phyloP scores from a whole-genome alignment of 1,140 invertebrate species.

The Rhopalosiphum maidis region DNA sequence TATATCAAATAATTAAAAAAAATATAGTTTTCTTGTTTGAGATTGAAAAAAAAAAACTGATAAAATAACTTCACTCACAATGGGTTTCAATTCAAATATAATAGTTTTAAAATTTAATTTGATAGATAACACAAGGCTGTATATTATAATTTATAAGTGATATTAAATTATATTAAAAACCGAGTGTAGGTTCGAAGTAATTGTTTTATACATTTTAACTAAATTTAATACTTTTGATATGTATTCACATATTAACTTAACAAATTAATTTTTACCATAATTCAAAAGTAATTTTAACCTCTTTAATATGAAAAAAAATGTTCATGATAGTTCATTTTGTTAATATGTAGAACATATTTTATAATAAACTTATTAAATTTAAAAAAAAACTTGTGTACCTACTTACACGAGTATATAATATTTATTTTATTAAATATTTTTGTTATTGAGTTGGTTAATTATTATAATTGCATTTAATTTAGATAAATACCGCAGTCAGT shows the following conservation, averaged over 20 bases:
- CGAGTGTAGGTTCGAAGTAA: neutral
- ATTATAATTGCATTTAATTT: constrained; percentile 59
- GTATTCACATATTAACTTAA: neutral
- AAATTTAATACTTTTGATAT: neutral
- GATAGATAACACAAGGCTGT: neutral
- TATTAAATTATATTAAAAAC: neutral
- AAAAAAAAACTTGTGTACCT: neutral
- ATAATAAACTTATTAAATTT: neutral
- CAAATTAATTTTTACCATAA: neutral
- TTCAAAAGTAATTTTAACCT: neutral
- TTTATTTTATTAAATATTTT: neutral
- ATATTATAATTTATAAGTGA: neutral
- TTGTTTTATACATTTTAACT: neutral
- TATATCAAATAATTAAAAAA: neutral
- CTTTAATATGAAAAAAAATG: neutral
- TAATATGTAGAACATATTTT: too few species aligned
- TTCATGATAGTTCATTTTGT: neutral
- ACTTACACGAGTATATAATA: too few species aligned
- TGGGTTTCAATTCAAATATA: neutral
- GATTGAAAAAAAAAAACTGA: neutral
- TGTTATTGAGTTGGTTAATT: neutral
- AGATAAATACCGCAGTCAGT: constrained; percentile 63
- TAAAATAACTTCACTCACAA: neutral
- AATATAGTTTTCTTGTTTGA: neutral
- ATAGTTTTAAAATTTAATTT: neutral